These are phyloP conservation scores for Petrocephalus sullivani DNA, from an alignment of 2,797 vertebrate species.

Conservation along the genomic window DNA sequence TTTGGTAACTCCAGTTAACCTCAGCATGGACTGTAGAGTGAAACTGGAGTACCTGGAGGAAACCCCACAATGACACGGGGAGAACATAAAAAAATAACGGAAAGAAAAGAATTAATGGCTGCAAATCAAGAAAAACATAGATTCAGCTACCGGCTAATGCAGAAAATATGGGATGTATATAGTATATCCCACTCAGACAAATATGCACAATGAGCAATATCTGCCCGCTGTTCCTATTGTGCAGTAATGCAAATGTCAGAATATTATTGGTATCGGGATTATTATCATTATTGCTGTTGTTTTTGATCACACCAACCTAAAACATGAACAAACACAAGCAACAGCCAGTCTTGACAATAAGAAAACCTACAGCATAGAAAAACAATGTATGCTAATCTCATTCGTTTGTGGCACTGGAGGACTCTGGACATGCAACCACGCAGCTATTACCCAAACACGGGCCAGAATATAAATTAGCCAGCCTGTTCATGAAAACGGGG, in stretches of 20 bases:
- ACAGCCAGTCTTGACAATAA: not conserved
- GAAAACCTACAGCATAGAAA: not conserved
- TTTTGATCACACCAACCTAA: not conserved
- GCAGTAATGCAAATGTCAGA: not conserved
- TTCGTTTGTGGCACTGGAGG: not conserved
- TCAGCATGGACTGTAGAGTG: too few species aligned
- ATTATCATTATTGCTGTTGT: not conserved
- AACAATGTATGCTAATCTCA: not conserved
- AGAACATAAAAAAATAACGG: not conserved
- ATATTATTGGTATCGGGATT: not conserved
- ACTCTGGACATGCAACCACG: not conserved
- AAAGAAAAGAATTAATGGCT: not conserved
- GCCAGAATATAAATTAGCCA: not conserved
- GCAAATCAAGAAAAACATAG: not conserved
- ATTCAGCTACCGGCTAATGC: not conserved
- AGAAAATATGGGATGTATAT: not conserved
- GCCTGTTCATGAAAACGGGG: not conserved
- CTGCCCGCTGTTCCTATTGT: not conserved
- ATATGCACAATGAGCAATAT: not conserved
- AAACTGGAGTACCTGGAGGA: too few species aligned
- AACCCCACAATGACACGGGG: too few species aligned
- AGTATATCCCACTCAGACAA: not conserved
- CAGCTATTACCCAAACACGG: not conserved
- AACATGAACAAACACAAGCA: not conserved
- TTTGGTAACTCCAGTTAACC: too few species aligned